A percentile compares a stretch with the other conserved stretches of the same genome.
These are phyloP conservation scores for Salmo trutta DNA, from an alignment of 2,797 vertebrate genomes.

Conservation along the genomic window DNA sequence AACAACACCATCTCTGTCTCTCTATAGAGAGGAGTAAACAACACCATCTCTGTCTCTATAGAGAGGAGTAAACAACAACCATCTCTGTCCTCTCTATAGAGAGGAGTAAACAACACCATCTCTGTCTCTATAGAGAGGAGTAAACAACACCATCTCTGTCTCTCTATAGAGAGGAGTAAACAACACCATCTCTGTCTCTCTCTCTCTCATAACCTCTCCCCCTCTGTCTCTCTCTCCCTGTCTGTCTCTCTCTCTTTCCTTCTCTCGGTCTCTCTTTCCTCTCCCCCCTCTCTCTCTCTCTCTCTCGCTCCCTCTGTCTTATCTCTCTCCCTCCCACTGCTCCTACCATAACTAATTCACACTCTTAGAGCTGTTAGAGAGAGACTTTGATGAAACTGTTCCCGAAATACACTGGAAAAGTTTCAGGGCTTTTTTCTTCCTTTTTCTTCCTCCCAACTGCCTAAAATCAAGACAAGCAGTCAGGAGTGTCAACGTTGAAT, in stretches of 20 bases:
- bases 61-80: not conserved
- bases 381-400: not conserved
- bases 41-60: not conserved
- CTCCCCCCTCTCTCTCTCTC: no score
- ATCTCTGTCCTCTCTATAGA: not conserved
- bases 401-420: not conserved
- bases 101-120: not conserved
- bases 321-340: not conserved
- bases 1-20: not conserved
- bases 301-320: no score
- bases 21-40: not conserved
- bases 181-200: not conserved
- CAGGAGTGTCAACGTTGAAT: not conserved
- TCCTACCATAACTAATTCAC: not conserved
- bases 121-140: not conserved
- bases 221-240: not conserved
- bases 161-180: no score
- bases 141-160: not conserved
- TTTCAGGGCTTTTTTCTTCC: not conserved
- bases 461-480: not conserved
- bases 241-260: not conserved
- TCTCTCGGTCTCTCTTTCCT: not conserved
- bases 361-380: not conserved
- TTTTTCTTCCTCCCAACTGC: not conserved
- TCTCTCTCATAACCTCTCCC: no score